These are phyloP conservation scores for Agrotis segetum DNA, from an alignment of 2,888 invertebrate species.

Conservation along the genomic window DNA sequence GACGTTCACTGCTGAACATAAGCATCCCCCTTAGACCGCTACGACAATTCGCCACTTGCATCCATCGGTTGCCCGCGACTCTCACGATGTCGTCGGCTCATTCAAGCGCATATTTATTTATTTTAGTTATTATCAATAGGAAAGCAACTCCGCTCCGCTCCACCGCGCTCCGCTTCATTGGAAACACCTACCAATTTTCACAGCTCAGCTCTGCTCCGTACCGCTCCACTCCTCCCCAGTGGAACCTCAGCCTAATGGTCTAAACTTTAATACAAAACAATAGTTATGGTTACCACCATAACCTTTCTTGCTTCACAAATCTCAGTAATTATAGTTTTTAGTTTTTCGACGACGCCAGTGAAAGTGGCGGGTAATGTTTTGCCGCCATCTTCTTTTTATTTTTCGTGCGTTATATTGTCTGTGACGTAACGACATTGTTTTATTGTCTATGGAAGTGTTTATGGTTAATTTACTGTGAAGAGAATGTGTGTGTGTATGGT, in stretches of 20 bases:
- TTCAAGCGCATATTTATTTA: too few relatives aligned
- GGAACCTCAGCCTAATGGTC: conserved; percentile 28
- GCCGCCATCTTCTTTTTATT: conserved; percentile 35
- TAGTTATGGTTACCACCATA: conserved; percentile 31
- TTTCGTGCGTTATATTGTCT: conserved; percentile 40
- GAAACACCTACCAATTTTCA: too few relatives aligned
- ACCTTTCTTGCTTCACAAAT: conserved; percentile 42
- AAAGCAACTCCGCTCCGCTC: too few relatives aligned
- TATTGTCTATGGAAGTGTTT: conserved; percentile 15
- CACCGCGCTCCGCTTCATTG: too few relatives aligned
- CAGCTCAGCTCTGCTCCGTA: too few relatives aligned
- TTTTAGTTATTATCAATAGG: too few relatives aligned
- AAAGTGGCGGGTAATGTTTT: conserved; percentile 69
- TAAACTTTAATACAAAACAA: conserved; percentile 44
- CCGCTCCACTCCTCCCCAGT: too few relatives aligned
- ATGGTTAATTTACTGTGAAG: conserved; percentile 22
- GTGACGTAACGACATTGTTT: conserved; percentile 45
- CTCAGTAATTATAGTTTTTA: conserved; percentile 78
- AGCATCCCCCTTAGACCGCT: too few relatives aligned
- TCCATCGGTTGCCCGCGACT: too few relatives aligned
- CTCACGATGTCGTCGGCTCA: too few relatives aligned
- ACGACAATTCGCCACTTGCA: too few relatives aligned
- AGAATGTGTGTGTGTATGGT: conserved; percentile 1
- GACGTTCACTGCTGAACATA: too few relatives aligned
- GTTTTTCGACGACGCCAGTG: conserved; percentile 73